phyloP scores from a whole-genome alignment of 2,888 invertebrate genomes.

The Eupithecia dodoneata region DNA sequence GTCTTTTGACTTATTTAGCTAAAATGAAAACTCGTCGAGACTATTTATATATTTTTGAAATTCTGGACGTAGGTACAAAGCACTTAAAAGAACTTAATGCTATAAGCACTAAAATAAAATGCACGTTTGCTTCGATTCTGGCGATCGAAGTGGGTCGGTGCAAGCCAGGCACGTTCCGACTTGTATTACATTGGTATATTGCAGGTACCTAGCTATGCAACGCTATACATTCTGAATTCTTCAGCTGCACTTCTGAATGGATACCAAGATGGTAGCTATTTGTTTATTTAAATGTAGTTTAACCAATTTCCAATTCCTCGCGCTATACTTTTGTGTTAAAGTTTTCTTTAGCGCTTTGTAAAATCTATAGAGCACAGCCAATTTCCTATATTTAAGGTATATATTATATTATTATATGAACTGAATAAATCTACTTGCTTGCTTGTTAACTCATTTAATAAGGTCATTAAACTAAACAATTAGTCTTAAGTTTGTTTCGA shows the following conservation, averaged over 20 bases:
- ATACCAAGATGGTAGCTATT: neutral
- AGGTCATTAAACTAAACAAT: no score
- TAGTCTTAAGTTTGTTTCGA: no score
- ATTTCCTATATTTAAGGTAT: no score
- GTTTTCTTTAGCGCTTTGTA: neutral
- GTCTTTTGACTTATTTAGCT: neutral
- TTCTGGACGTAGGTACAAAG: neutral
- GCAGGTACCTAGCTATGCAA: neutral
- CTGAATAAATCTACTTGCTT: no score
- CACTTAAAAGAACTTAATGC: neutral
- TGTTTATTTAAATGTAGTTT: neutral
- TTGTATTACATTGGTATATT: conserved; percentile 15
- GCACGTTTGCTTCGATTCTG: neutral
- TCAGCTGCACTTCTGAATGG: conserved; percentile 3
- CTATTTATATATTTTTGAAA: neutral
- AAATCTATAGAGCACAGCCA: neutral
- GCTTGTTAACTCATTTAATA: no score
- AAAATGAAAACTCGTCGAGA: neutral
- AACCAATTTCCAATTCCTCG: neutral
- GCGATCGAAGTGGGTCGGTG: neutral
- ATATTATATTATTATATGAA: no score
- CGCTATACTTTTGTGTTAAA: neutral
- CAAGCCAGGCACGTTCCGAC: conserved; percentile 16
- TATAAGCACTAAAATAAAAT: neutral
- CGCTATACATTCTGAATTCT: conserved; percentile 7